These are phyloP conservation scores for Gandaritis pyraliata DNA, from an alignment of 2,888 invertebrate species.

Conservation along the genomic window DNA sequence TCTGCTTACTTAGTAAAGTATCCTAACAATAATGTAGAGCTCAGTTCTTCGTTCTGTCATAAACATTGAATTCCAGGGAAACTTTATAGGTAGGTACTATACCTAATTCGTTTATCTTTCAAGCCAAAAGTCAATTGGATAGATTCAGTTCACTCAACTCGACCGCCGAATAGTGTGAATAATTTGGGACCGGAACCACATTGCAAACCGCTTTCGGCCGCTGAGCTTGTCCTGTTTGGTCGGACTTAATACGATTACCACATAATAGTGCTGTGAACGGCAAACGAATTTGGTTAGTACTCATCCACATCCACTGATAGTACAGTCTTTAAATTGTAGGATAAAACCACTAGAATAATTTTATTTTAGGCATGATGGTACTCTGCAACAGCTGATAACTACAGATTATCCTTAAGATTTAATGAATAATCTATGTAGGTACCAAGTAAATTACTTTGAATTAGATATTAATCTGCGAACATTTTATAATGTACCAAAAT, in stretches of 20 bases:
- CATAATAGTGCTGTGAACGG: slow-evolving; percentile 18
- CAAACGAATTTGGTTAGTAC: slow-evolving; percentile 8
- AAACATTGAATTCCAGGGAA: not conserved
- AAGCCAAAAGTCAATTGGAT: slow-evolving; percentile 4
- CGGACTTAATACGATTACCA: slow-evolving; percentile 18
- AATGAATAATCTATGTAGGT: no score
- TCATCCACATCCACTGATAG: not conserved
- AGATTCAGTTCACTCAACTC: slow-evolving; percentile 18
- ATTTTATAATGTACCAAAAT: no score
- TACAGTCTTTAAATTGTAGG: not conserved
- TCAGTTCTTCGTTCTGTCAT: not conserved
- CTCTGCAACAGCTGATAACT: not conserved
- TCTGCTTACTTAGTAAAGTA: slow-evolving; percentile 3
- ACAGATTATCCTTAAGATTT: no score
- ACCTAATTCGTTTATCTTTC: slow-evolving; percentile 3
- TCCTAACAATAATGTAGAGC: not conserved
- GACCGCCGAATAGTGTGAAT: slow-evolving; percentile 20
- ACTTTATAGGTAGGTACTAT: not conserved
- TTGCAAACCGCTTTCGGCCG: slow-evolving; percentile 23
- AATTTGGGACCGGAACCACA: slow-evolving; percentile 24
- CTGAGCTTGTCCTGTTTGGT: slow-evolving; percentile 18
- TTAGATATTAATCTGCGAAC: no score
- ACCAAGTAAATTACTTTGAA: no score
- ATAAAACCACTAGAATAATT: not conserved
- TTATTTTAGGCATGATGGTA: not conserved